Base-by-base conservation (phyloP, 64 coral and sea anemone species). In the Platygyra sinensis region DNA sequence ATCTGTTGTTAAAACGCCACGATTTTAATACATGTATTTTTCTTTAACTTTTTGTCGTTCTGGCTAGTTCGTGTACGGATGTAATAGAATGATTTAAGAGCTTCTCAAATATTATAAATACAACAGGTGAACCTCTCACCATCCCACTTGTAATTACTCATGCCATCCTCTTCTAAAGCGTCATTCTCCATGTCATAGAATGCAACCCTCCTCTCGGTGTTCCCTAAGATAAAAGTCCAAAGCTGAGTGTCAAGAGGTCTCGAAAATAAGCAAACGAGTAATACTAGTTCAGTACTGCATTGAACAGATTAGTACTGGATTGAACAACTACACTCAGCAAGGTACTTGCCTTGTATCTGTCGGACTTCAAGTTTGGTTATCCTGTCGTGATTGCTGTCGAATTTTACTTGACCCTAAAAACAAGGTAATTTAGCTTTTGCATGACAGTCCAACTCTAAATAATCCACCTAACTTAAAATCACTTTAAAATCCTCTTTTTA, bases 181-280 rank as follows among this genome's bases (percentile, higher is more conserved):
- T 77, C 74, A 28, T 59, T 86, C 54, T 89, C 88, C 93, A 94
- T 94, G 75, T 94, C 80, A 14, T 90, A 94, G 28, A 90, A 71
- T 14, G 80, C 93, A 24, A 94, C 93, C 31, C 87, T 89, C 38
- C 73, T 78, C 24, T 94, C 79, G 9, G 60, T 86, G 65, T 90
- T 63, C 14, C 75, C 93, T 94, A 31, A 60, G 39, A 52, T 42
- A 74, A 32, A 27, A 55, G 13, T 63, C n/a, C 29, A 19, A 83
- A 38, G 28, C 27, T 14, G 10, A 31, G 14, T 30, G 7, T 82
- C 8, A 52, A 57, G 51, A 24, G 7, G 54, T 59, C 16, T 18
- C 51, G 6, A 50, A 18, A 5, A 80, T 11, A n/a, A 20, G 15
- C 60, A 14, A 54, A 15, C 29, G 16, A 5, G 78, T 24, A 30